A percentile compares a stretch with the other conserved stretches of the same genome.
phyloP scores from a whole-genome alignment of 2,797 vertebrate genomes.

The Premnoplex brunnescens region DNA sequence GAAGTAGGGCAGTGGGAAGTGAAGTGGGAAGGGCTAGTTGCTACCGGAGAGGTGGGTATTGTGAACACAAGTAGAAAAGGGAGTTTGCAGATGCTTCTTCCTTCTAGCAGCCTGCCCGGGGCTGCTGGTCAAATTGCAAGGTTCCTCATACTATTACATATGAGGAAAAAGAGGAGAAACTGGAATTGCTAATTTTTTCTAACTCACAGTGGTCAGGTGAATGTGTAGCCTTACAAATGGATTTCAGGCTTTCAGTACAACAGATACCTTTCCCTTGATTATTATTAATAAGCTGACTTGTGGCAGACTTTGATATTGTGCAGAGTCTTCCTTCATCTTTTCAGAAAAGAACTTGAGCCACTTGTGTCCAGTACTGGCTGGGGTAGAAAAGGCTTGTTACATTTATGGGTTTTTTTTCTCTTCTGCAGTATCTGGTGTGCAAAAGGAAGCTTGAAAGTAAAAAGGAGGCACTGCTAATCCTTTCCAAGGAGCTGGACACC shows the following conservation, averaged over 20 bases:
- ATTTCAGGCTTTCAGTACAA: neutral
- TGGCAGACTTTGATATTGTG: neutral
- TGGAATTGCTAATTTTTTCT: neutral
- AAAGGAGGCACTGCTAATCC: conserved; percentile 93
- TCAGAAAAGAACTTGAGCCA: neutral
- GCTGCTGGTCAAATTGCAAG: neutral
- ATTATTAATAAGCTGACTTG: neutral
- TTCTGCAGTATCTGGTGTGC: conserved; percentile 89
- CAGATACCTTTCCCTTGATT: neutral
- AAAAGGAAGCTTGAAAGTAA: conserved; percentile 96
- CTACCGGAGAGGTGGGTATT: neutral
- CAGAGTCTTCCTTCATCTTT: neutral
- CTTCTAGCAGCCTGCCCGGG: neutral
- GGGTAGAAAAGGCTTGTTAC: neutral
- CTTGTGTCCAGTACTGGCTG: neutral
- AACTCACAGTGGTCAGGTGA: neutral
- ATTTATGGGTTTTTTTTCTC: neutral
- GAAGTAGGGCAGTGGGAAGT: neutral
- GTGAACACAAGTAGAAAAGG: neutral
- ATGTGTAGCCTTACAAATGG: neutral
- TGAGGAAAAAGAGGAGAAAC: neutral
- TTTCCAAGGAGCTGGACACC: conserved; percentile 95
- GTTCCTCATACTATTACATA: neutral
- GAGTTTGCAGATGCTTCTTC: neutral
- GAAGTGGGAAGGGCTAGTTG: neutral